Conservation (phyloP, 1,140 invertebrate species). For the Rhagoletis pomonella region DNA sequence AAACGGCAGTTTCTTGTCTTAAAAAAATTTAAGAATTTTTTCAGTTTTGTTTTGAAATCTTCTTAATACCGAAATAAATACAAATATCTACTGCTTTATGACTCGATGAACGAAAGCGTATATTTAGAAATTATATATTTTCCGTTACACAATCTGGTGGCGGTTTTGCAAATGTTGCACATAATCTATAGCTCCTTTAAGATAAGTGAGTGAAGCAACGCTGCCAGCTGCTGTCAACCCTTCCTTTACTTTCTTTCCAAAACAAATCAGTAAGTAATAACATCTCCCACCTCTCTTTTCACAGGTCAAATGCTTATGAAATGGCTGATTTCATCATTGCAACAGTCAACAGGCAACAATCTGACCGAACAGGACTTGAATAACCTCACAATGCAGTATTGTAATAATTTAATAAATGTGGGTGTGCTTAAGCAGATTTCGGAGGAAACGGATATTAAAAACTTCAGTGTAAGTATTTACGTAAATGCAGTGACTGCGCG, state of each 20-base stretch:
- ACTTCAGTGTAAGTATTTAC: slow-evolving; percentile 83
- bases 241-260: neutral
- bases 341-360: slow-evolving; percentile 77
- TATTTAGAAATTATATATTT: slow-evolving; percentile 9
- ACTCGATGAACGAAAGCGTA: neutral
- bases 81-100: neutral
- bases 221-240: neutral
- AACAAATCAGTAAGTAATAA: neutral
- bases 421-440: slow-evolving; percentile 87
- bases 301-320: slow-evolving; percentile 93
- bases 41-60: neutral
- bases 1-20: too few relatives aligned
- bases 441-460: slow-evolving; percentile 74
- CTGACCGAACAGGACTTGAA: slow-evolving; percentile 84
- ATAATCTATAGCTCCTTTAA: slow-evolving; percentile 15
- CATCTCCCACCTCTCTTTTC: slow-evolving; percentile 55
- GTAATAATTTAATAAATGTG: slow-evolving; percentile 90
- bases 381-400: slow-evolving; percentile 86
- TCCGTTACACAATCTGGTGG: slow-evolving; percentile 27
- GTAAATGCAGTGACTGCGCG: neutral
- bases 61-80: neutral
- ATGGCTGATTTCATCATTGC: slow-evolving; percentile 88
- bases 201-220: slow-evolving; percentile 3
- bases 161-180: slow-evolving; percentile 11
- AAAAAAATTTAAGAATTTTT: neutral